Conservation (phyloP, 92 coral and sea anemone genomes). For the Porites divaricata region DNA sequence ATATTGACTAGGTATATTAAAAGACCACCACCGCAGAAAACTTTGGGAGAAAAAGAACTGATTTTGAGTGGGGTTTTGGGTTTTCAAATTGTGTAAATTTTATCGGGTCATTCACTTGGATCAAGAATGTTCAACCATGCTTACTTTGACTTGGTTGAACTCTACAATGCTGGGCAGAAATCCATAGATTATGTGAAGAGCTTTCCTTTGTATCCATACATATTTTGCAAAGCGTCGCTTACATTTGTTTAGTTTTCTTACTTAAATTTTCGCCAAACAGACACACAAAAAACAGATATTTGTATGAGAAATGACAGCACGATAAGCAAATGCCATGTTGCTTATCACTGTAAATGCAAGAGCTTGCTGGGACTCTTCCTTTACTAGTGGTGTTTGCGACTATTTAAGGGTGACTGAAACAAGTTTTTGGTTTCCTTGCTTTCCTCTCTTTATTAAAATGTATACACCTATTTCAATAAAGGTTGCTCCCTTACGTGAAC, state of each 20-base stretch:
- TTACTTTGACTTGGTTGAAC: slow-evolving; percentile 3
- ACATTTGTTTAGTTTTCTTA: neutral
- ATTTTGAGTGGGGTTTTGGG: no score
- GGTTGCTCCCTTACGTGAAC: no score
- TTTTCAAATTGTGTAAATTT: neutral
- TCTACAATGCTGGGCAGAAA: neutral
- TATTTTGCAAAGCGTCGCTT: neutral
- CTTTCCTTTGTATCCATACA: neutral
- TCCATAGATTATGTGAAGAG: neutral
- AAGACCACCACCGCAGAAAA: no score
- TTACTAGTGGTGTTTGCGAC: slow-evolving; percentile 9
- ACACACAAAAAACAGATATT: neutral
- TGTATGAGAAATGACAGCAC: neutral
- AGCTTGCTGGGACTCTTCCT: slow-evolving; percentile 7
- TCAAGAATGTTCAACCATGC: neutral
- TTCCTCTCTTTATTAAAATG: neutral
- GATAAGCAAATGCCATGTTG: neutral
- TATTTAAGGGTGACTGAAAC: slow-evolving; percentile 6
- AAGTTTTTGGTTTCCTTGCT: slow-evolving; percentile 1
- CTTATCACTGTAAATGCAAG: neutral
- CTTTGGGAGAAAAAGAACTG: no score
- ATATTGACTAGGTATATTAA: no score
- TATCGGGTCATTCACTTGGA: neutral
- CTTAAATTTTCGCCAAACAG: neutral
- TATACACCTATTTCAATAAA: no score